Evolutionary conservation across 2,797 vertebrate species (phyloP), one percentile per base, ranked within the genome.

Genomic region (Periparus ater): DNA sequence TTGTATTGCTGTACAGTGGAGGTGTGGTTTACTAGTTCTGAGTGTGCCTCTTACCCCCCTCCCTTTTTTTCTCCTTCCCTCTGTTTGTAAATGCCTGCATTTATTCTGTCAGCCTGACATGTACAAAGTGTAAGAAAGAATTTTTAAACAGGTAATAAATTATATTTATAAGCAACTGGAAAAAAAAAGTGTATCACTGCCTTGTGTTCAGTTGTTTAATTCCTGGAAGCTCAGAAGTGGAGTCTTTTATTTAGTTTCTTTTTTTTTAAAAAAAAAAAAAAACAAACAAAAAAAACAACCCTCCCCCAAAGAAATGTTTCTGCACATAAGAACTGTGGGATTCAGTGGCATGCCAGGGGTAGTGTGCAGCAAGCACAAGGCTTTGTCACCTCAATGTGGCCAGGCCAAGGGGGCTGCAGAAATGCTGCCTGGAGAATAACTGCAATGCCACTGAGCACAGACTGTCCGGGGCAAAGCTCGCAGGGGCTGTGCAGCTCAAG

Each of bases 101-200:
- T 98, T 99, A 98, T 98, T 98, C 98, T 98, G 98, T 99, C 98
- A 98, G 98, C 98, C 98, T 98, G 97, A 98, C 97, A 97, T 99
- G 99, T 98, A 98, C 95, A 98, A 98, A 99, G 98, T 99, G 99
- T 99, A 99, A 99, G 98, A 99, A 99, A 99, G 98, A 98, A 99
- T 99, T 99, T 99, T 99, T 99, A 99, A 99, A 99, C 98, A 98
- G 98, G 98, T 99, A 99, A 99, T 99, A 99, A 99, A 99, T 99
- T 99, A 99, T 99, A 99, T 99, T 99, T 99, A 99, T 99, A 99
- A 99, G 98, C 99, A 99, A 99, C 95, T 97, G 84, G 85, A 97
- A 96, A 97, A 91, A 91, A 91, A 94, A 93, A 68, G 13, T 3
- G 20, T 12, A 36, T 30, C 38, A 65, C 21, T 82, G 54, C 25